Evolutionary conservation across 2,888 invertebrate genomes (phyloP).

Genomic region (Dendrolimus houi): DNA sequence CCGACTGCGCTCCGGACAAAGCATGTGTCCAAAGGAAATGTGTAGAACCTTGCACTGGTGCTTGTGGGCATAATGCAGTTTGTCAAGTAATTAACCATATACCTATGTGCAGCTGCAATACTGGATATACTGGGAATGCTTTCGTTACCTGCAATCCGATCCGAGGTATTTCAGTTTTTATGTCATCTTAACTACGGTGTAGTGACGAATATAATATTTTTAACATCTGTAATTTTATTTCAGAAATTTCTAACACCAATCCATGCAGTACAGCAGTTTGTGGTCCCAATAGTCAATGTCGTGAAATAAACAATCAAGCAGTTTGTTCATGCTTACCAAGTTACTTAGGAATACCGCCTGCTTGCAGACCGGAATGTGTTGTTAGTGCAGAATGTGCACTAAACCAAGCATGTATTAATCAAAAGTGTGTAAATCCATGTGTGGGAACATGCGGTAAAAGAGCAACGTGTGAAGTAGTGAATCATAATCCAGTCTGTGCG

Average conservation of each 20-base stretch:
- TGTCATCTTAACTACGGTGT: constrained; percentile 1
- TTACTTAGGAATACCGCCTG: constrained; percentile 83
- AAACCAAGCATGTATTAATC: constrained; percentile 81
- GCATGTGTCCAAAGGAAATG: constrained; percentile 87
- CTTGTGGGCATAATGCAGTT: constrained; percentile 79
- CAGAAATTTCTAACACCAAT: constrained; percentile 49
- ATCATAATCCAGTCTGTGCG: constrained; percentile 85
- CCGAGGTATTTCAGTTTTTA: constrained; percentile 57
- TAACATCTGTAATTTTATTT: constrained; percentile 14
- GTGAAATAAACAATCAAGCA: constrained; percentile 78
- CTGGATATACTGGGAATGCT: constrained; percentile 78
- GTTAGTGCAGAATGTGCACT: constrained; percentile 82
- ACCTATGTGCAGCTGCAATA: constrained; percentile 80
- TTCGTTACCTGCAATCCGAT: constrained; percentile 67
- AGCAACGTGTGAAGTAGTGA: constrained; percentile 80
- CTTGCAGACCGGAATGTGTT: constrained; percentile 84
- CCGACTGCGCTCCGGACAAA: constrained; percentile 80
- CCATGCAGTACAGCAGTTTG: constrained; percentile 85
- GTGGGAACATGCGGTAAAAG: constrained; percentile 81
- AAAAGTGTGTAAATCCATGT: constrained; percentile 85
- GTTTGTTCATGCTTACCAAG: constrained; percentile 84
- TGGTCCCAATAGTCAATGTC: constrained; percentile 83
- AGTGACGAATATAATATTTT: no score
- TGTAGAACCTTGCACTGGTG: constrained; percentile 82
- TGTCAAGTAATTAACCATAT: constrained; percentile 81